Evolutionary conservation across 2,113 vertebrate genomes (phyloP).

Genomic region (Daphoenositta chrysoptera): DNA sequence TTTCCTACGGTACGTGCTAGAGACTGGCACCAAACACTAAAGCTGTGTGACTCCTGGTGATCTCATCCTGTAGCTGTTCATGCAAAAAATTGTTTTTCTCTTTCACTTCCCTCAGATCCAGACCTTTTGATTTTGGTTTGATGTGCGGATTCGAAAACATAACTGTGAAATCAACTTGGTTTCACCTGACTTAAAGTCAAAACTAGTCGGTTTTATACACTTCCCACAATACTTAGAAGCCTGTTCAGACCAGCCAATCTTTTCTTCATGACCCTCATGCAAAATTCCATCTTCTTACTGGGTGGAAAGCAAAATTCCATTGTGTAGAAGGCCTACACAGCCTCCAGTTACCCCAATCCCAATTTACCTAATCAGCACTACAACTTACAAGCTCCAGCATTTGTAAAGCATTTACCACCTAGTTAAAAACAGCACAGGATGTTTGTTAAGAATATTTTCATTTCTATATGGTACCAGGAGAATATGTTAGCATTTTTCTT

Average conservation of each 20-base stretch:
- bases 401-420: conserved; percentile 24
- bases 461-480: not conserved
- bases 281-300: not conserved
- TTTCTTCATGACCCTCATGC: not conserved
- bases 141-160: conserved; percentile 2
- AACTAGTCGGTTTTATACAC: not conserved
- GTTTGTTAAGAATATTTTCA: not conserved
- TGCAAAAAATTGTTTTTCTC: conserved; percentile 66
- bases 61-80: conserved; percentile 29
- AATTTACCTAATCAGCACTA: conserved; percentile 9
- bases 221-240: not conserved
- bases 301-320: not conserved
- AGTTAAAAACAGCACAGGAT: not conserved
- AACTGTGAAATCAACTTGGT: conserved; percentile 57
- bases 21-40: not conserved
- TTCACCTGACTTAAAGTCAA: conserved; percentile 52
- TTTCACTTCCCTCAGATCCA: conserved; percentile 52
- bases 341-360: not conserved
- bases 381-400: not conserved
- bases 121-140: conserved; percentile 54
- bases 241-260: not conserved
- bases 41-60: conserved; percentile 4
- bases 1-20: not conserved
- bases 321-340: not conserved
- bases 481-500: not conserved